Conservation (phyloP, 2,797 vertebrate species). For the Syngnathus rostellatus region DNA sequence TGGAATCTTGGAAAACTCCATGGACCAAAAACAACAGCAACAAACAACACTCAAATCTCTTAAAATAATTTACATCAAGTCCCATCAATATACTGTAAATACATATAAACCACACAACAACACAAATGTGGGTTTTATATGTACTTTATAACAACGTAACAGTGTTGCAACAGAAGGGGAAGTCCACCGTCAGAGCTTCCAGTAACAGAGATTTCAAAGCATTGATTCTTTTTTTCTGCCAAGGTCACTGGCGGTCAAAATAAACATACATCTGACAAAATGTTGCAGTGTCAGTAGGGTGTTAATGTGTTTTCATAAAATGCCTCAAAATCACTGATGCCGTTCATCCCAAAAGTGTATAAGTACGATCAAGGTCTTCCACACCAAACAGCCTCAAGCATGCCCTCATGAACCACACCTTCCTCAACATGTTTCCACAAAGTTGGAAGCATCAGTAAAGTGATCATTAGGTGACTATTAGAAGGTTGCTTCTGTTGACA, state of each 20-base stretch:
- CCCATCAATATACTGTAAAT: too few relatives aligned
- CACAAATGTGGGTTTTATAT: too few relatives aligned
- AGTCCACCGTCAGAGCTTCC: background rate
- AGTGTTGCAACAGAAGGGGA: background rate
- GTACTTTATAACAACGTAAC: background rate
- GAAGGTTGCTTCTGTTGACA: background rate
- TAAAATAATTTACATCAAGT: too few relatives aligned
- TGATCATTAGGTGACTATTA: background rate
- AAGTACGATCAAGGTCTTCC: background rate
- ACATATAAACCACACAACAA: too few relatives aligned
- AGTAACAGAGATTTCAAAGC: background rate
- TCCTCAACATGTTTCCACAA: background rate
- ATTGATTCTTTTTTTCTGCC: background rate
- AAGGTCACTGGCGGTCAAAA: background rate
- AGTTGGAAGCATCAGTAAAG: background rate
- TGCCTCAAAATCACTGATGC: background rate
- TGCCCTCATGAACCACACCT: background rate
- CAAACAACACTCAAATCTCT: too few relatives aligned
- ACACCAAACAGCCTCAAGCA: background rate
- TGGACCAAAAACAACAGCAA: too few relatives aligned
- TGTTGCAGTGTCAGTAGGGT: too few relatives aligned
- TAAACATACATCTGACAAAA: background rate
- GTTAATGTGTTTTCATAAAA: background rate
- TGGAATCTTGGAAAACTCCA: too few relatives aligned
- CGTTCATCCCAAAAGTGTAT: background rate